These are phyloP conservation scores for Periparus ater DNA, from an alignment of 2,797 vertebrate genomes.

Conservation along the genomic window DNA sequence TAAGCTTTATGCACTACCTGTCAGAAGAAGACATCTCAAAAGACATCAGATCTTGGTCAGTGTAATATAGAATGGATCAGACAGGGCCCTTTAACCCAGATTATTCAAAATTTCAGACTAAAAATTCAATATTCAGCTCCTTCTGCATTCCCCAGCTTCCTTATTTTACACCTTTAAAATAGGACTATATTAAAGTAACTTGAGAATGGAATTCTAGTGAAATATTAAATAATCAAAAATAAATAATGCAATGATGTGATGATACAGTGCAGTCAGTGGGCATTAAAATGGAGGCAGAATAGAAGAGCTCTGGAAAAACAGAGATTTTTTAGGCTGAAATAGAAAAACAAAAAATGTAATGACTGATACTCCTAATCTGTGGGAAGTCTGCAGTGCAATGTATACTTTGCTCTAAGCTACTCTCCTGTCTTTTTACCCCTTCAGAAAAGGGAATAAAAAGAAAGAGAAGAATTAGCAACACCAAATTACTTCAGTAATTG, in stretches of 20 bases:
- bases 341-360: neutral
- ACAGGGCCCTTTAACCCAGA: neutral
- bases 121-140: neutral
- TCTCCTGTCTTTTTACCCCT: neutral
- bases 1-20: neutral
- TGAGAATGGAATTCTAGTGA: neutral
- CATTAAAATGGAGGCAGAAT: conserved; percentile 1
- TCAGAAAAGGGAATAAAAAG: neutral
- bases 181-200: neutral
- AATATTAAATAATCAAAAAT: conserved; percentile 43
- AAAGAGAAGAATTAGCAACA: conserved; percentile 26
- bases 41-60: neutral
- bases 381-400: neutral
- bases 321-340: neutral
- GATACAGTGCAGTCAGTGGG: neutral
- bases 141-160: neutral
- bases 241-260: neutral
- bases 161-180: neutral
- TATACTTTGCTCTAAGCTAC: neutral
- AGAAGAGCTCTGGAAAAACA: neutral
- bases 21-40: neutral
- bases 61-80: neutral
- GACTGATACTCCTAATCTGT: neutral
- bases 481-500: conserved; percentile 45
- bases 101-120: neutral